phyloP scores from a whole-genome alignment of 1,140 invertebrate species.

The Melitaea cinxia region DNA sequence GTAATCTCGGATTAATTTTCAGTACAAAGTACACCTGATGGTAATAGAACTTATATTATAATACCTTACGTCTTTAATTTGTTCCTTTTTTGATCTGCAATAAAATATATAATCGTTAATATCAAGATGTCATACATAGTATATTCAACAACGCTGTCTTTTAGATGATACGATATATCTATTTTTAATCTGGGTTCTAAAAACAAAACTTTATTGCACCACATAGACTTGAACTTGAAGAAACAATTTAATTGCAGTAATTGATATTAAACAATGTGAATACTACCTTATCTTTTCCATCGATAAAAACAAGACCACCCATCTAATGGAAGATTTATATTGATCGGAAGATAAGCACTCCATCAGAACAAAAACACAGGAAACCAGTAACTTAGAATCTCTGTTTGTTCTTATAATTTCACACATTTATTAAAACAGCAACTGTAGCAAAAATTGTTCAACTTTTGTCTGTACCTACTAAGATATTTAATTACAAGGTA shows the following conservation, averaged over 20 bases:
- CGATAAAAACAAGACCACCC: neutral
- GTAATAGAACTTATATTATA: too few species aligned
- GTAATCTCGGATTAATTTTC: too few species aligned
- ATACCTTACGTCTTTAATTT: too few species aligned
- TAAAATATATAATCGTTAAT: too few species aligned
- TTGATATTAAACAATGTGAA: neutral
- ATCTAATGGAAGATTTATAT: neutral
- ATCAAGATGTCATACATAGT: too few species aligned
- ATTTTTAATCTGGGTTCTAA: too few species aligned
- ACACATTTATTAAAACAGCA: conserved; percentile 8
- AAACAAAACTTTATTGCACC: too few species aligned
- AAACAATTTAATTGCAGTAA: neutral
- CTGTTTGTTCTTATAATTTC: conserved; percentile 2
- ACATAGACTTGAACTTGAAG: too few species aligned
- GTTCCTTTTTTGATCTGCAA: too few species aligned
- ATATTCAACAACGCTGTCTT: too few species aligned
- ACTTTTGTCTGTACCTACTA: neutral
- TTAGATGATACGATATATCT: too few species aligned
- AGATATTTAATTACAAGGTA: neutral
- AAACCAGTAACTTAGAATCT: neutral
- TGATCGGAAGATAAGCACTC: neutral
- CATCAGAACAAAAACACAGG: neutral
- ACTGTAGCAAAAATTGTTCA: conserved; percentile 1
- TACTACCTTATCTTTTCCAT: neutral
- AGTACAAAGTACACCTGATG: too few species aligned